These are phyloP conservation scores for Craniophora ligustri DNA, from an alignment of 2,888 invertebrate species.

Conservation along the genomic window DNA sequence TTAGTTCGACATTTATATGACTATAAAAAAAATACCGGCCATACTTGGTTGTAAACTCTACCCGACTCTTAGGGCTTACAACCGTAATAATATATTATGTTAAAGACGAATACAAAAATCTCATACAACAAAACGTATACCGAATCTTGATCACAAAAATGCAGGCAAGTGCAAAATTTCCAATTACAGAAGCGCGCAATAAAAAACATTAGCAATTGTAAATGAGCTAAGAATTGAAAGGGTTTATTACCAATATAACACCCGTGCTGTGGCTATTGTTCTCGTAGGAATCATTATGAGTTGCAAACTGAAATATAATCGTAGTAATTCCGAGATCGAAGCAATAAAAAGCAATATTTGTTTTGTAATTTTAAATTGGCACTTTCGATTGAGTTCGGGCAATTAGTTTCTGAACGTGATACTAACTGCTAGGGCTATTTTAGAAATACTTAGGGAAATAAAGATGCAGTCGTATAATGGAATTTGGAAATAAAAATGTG, in stretches of 20 bases:
- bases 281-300: slow-evolving; percentile 38
- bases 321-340: slow-evolving; percentile 3
- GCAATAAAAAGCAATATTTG: slow-evolving; percentile 27
- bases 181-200: slow-evolving; percentile 14
- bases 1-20: no score
- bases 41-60: no score
- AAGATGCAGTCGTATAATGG: no score
- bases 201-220: slow-evolving; percentile 49
- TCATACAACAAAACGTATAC: slow-evolving; percentile 17
- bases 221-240: slow-evolving; percentile 46
- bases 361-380: slow-evolving; percentile 40
- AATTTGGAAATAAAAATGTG: no score
- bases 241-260: slow-evolving; percentile 37
- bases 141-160: slow-evolving; percentile 27
- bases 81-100: no score
- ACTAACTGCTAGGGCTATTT: background rate
- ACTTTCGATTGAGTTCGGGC: slow-evolving; percentile 37
- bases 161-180: slow-evolving; percentile 1
- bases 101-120: no score
- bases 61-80: no score
- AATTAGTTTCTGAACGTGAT: slow-evolving; percentile 28
- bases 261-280: slow-evolving; percentile 44
- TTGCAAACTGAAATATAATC: slow-evolving; percentile 38
- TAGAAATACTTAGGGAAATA: no score
- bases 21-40: no score